These are phyloP conservation scores for Doryteuthis pealeii DNA, from an alignment of 1,140 invertebrate genomes.

Conservation along the genomic window DNA sequence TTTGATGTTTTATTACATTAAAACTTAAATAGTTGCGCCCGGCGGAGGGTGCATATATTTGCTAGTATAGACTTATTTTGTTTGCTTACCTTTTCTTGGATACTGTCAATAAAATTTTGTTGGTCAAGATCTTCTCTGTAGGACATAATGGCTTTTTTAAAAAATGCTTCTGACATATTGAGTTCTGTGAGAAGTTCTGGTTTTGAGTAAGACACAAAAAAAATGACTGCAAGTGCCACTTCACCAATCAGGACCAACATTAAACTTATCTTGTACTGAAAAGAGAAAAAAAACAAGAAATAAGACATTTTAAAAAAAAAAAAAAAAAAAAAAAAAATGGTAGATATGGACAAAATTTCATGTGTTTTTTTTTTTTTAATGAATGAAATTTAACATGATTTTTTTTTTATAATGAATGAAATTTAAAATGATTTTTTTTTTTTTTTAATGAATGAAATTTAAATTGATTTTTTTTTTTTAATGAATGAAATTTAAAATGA, in stretches of 20 bases:
- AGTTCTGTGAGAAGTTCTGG: constrained; percentile 24
- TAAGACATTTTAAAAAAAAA: background rate
- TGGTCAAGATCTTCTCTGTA: constrained; percentile 90
- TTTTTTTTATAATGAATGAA: too few species aligned
- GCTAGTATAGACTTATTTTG: too few species aligned
- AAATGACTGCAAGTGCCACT: constrained; percentile 83
- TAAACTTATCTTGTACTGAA: constrained; percentile 84
- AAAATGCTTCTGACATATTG: constrained; percentile 72
- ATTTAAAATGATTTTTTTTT: too few species aligned
- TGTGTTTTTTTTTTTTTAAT: too few species aligned
- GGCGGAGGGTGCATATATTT: too few species aligned
- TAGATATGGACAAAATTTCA: too few species aligned
- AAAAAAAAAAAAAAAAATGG: background rate
- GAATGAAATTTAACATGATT: too few species aligned
- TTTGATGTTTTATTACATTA: too few species aligned
- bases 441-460: too few species aligned
- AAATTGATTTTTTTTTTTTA: too few species aligned
- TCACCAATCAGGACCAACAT: constrained; percentile 84
- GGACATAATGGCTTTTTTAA: constrained; percentile 83
- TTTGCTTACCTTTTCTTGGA: constrained; percentile 78
- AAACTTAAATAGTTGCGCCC: too few species aligned
- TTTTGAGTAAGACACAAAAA: constrained; percentile 69
- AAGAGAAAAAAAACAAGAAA: constrained; percentile 35
- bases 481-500: too few species aligned
- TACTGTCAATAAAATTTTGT: constrained; percentile 90